Conservation (phyloP, 2,888 invertebrate species). For the Terebella lapidaria region DNA sequence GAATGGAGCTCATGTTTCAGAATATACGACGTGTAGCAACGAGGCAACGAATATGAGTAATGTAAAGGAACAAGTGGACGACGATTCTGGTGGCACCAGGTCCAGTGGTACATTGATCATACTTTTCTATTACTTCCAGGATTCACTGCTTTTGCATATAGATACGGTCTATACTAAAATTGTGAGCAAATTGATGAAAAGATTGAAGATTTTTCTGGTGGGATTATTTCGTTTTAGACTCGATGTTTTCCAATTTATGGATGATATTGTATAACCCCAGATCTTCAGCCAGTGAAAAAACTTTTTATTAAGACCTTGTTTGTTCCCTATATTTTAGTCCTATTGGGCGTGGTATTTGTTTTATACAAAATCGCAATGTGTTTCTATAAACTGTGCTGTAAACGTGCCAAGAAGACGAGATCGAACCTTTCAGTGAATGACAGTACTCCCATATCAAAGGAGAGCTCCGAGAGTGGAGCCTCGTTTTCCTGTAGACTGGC, state of each 20-base stretch:
- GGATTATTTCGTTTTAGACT: slow-evolving; percentile 14
- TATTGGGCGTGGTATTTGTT: slow-evolving; percentile 7
- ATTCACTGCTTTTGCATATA: slow-evolving; percentile 15
- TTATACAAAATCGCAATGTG: neutral
- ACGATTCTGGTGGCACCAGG: neutral
- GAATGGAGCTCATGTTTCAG: neutral
- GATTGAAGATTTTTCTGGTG: slow-evolving; percentile 11
- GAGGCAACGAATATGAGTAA: too few relatives aligned
- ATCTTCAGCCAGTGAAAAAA: slow-evolving; percentile 11
- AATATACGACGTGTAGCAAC: neutral
- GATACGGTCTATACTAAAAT: slow-evolving; percentile 14
- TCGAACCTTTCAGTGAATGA: too few relatives aligned
- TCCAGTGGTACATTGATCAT: slow-evolving; percentile 8
- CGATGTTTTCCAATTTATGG: slow-evolving; percentile 15
- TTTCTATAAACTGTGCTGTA: neutral
- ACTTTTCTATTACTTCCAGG: slow-evolving; percentile 20
- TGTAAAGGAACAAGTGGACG: too few relatives aligned
- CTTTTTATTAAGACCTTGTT: slow-evolving; percentile 10
- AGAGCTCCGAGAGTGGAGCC: neutral
- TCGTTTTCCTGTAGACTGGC: slow-evolving; percentile 11
- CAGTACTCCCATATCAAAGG: too few relatives aligned
- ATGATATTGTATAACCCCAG: slow-evolving; percentile 14
- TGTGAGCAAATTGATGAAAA: slow-evolving; percentile 8
- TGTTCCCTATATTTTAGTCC: slow-evolving; percentile 11
- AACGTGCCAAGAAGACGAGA: neutral